These are phyloP conservation scores for Myotis planiceps DNA, from an alignment of 2,797 vertebrate genomes.

Conservation along the genomic window DNA sequence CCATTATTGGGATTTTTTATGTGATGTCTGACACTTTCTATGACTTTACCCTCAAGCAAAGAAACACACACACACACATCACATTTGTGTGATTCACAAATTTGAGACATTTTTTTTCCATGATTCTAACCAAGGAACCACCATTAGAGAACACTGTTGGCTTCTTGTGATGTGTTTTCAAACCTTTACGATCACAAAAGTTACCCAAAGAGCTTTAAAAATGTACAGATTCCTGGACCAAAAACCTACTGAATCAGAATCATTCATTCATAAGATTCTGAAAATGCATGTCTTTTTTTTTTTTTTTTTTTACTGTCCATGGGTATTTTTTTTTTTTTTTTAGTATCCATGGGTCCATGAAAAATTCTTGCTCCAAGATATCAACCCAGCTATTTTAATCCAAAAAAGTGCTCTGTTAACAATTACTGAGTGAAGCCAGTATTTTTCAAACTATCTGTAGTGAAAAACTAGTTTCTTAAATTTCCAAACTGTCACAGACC, in stretches of 20 bases:
- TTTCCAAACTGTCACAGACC: neutral
- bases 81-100: neutral
- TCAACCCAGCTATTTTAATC: neutral
- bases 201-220: neutral
- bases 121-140: neutral
- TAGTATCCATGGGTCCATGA: neutral
- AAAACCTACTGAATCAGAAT: neutral
- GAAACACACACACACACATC: neutral
- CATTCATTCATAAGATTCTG: neutral
- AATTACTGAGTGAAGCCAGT: neutral
- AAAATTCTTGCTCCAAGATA: constrained; percentile 33
- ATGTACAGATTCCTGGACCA: neutral
- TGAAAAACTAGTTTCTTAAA: neutral
- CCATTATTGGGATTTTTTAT: neutral
- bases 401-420: neutral
- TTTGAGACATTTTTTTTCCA: neutral
- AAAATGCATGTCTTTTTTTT: neutral
- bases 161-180: neutral
- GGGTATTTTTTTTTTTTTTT: neutral
- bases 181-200: neutral
- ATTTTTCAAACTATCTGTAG: neutral
- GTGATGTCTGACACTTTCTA: neutral
- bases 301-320: neutral
- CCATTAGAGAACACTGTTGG: neutral
- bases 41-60: neutral